Base-by-base conservation (phyloP, 2,797 vertebrate species). In the Neomorphus geoffroyi region DNA sequence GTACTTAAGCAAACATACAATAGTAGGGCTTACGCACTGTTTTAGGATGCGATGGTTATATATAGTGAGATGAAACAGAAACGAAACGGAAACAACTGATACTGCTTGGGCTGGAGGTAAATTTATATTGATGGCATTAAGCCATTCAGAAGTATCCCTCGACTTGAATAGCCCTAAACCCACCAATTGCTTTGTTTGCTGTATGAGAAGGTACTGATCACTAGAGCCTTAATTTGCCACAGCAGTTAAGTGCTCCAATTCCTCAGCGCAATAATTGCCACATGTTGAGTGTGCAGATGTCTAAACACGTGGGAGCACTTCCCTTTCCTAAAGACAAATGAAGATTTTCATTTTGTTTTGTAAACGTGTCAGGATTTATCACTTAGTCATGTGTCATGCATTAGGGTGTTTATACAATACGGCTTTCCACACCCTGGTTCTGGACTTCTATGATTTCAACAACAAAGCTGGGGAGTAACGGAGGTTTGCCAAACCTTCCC, bases 221-320 rank as follows among this genome's bases (percentile, higher is more conserved):
- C 94, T 92, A 64, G 86, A 96, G 78, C 92, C 56, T 83, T 97
- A 96, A 98, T 98, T 98, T 98, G 95, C 96, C n/a, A 43, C 95
- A 96, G 96, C 96, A 97, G 96, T 96, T 97, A 97, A 95, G 97
- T 96, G 97, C 98, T 98, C 98, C 97, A 98, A 97, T 98, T 97
- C 97, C 97, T 98, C 97, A 97, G 91, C 90, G 93, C 97, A 97
- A 97, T 97, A 98, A 98, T 98, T 98, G 98, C 97, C 98, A 98
- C 97, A 98, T 98, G 98, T 98, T 97, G 98, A 97, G 96, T 91
- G 96, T 94, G 97, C 98, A 98, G 98, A 98, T 98, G 96, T 98
- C 98, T 96, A 96, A 97, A 97, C 98, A 98, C 97, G 98, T 98
- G 98, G 97, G 97, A 98, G 97, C 97, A 96, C 95, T 98, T 97